These are phyloP conservation scores for Asarcornis scutulata DNA, from an alignment of 2,113 vertebrate genomes.

Conservation along the genomic window DNA sequence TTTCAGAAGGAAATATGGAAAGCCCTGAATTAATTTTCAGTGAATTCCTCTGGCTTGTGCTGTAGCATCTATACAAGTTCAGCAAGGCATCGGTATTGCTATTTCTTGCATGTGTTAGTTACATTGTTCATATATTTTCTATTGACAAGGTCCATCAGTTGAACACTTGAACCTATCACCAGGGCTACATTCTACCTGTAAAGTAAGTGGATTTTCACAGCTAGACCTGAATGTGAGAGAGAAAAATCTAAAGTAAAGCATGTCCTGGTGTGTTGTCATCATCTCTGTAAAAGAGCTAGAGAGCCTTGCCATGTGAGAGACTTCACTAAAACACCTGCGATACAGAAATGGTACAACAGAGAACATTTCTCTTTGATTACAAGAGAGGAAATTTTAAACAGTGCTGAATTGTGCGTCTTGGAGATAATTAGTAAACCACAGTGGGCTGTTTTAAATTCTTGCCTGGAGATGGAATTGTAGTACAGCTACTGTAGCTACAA, in stretches of 20 bases:
- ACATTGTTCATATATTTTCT: fast-evolving
- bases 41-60: not conserved
- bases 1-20: not conserved
- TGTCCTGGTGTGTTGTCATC: not conserved
- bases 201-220: not conserved
- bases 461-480: not conserved
- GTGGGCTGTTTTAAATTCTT: not conserved
- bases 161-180: not conserved
- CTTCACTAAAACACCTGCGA: not conserved
- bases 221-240: not conserved
- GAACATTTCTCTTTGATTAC: not conserved
- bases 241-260: not conserved
- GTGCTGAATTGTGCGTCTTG: not conserved
- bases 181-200: not conserved
- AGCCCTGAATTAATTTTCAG: not conserved
- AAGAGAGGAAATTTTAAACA: not conserved
- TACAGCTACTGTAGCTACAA: not conserved
- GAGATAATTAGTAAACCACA: not conserved
- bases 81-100: not conserved
- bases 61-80: not conserved
- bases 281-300: not conserved
- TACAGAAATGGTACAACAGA: not conserved
- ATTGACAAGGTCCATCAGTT: not conserved
- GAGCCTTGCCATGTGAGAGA: not conserved
- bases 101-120: not conserved